Evolutionary conservation across 2,113 vertebrate species (phyloP).

Genomic region (Ellobius talpinus): DNA sequence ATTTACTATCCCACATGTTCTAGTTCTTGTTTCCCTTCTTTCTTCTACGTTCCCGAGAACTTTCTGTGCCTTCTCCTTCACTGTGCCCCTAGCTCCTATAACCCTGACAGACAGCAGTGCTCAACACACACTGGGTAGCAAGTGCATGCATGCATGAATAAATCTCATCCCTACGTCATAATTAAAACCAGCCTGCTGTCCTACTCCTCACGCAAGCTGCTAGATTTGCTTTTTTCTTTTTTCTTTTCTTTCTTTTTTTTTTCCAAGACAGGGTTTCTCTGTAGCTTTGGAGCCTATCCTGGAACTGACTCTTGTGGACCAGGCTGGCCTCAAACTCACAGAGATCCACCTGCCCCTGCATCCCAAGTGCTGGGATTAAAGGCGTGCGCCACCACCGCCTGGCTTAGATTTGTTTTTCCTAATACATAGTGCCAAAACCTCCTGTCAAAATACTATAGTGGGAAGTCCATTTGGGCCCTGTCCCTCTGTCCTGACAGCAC

Average conservation of each 20-base stretch:
- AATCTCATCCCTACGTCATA: background rate
- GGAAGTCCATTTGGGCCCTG: background rate
- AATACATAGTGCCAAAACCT: background rate
- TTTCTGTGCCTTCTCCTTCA: background rate
- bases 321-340: too few species aligned
- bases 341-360: too few species aligned
- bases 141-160: background rate
- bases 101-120: background rate
- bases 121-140: background rate
- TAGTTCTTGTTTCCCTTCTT: background rate
- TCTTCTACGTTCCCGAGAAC: background rate
- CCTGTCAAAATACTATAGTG: background rate
- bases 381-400: too few species aligned
- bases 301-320: too few species aligned
- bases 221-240: background rate
- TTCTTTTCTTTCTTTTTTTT: background rate
- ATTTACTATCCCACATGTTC: background rate
- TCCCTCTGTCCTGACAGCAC: background rate
- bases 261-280: too few species aligned
- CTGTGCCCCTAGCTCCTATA: background rate
- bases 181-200: background rate
- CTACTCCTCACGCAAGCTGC: background rate
- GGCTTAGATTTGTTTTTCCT: background rate
- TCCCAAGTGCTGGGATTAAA: too few species aligned
- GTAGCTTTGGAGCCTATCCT: too few species aligned